These are phyloP conservation scores for Orycteropus afer DNA, from an alignment of 2,113 vertebrate genomes.

Conservation along the genomic window DNA sequence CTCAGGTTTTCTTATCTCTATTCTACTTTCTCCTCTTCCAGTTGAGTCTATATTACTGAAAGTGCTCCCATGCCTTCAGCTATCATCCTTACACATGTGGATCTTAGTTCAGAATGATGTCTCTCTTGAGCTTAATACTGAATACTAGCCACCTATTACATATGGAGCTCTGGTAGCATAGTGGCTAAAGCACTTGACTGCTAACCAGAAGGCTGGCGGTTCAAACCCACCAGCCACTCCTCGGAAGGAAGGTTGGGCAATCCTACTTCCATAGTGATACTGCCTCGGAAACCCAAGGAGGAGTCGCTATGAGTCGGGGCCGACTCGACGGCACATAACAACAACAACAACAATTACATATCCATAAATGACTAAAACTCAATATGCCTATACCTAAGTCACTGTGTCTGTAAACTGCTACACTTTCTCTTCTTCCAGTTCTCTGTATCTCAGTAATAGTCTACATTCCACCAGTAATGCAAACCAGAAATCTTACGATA, in stretches of 20 bases:
- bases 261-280: no score
- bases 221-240: no score
- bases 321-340: no score
- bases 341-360: no score
- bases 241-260: no score
- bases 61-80: background rate
- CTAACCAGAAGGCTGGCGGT: no score
- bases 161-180: no score
- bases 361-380: background rate
- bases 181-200: no score
- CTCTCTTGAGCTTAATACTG: background rate
- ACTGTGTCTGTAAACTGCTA: rapidly evolving
- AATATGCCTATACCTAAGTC: background rate
- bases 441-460: background rate
- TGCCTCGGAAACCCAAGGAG: no score
- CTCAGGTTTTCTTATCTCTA: background rate
- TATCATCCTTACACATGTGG: background rate
- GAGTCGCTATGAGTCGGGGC: no score
- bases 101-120: background rate
- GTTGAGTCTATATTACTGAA: background rate
- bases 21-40: background rate
- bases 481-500: background rate
- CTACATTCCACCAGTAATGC: background rate
- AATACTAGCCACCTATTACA: background rate
- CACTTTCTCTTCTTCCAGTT: background rate